Base-by-base conservation (phyloP, 1,140 invertebrate species). In the Tetragnatha versicolor region DNA sequence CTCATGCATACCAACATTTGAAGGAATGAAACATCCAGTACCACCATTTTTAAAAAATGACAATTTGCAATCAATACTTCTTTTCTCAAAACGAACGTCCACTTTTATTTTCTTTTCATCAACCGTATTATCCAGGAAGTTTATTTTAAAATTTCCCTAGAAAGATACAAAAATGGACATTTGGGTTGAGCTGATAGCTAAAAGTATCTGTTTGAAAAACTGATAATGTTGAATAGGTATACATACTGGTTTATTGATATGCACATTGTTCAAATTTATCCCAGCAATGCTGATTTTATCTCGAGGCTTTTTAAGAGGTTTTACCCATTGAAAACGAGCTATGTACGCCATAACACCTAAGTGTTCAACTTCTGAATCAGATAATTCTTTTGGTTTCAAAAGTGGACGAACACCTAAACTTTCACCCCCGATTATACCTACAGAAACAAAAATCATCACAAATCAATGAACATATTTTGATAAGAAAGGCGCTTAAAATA, bases 321-420 rank as follows among this genome's bases (percentile, higher is more conserved):
- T 55, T 10, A 75, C 39, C 79, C 79, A 80, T 14, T 80, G 79
- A 51, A 81, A 80, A 14, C 72, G 68, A 10, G 81, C 78, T n/a
- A 81, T 31, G 45, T 97, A 98, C 3, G 95, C 93, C 96, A 98
- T 98, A 79, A 97, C 93, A 6, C 94, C 96, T 81, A 98, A 89
- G 89, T 98, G 95, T 84, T 98, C 96, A 2, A 96, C 94, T 84
- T 97, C 93, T 61, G 92, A 92, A 85, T 96, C 94, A 55, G 93
- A 92, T 91, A 99, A 94, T 84, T 98, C 96, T 85, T 94, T 94
- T 5, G 96, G 92, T 82, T 93, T 92, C 37, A 98, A 84, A 49
- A 97, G 90, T 29, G 95, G 94, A 82, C 96, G 92, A 4, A 98
- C 93, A 20, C 95, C 94, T 7, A 87, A 79, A 9, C 72, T 69